Conservation (phyloP, 2,888 invertebrate species). For the Lacanobia wlatinum region DNA sequence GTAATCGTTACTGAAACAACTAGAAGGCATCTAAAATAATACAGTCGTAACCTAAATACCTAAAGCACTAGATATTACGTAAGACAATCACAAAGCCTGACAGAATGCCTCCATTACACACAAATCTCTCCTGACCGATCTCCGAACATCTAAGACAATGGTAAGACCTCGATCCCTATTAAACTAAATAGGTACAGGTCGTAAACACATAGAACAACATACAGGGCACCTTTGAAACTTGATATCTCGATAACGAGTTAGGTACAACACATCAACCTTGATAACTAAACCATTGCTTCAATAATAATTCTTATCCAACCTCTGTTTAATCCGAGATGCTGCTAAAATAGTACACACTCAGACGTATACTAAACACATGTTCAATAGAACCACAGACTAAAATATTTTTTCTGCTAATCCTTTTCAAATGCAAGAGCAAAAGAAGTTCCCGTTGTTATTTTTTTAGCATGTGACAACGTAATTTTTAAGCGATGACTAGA, state of each 20-base stretch:
- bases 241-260: slow-evolving; percentile 46
- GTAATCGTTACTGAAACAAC: neutral
- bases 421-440: slow-evolving; percentile 42
- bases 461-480: slow-evolving; percentile 68
- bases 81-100: slow-evolving; percentile 39
- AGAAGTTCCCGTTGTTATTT: slow-evolving; percentile 51
- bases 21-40: slow-evolving; percentile 25
- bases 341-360: slow-evolving; percentile 60
- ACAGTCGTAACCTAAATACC: slow-evolving; percentile 16
- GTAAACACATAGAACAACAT: slow-evolving; percentile 38
- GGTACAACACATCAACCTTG: slow-evolving; percentile 42
- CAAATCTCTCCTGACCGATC: slow-evolving; percentile 52
- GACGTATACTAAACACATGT: slow-evolving; percentile 55
- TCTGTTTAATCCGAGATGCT: slow-evolving; percentile 46
- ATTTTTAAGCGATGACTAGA: slow-evolving; percentile 63
- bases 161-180: slow-evolving; percentile 44
- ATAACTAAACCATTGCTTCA: slow-evolving; percentile 37
- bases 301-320: slow-evolving; percentile 56
- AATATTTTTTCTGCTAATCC: slow-evolving; percentile 33
- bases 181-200: slow-evolving; percentile 47
- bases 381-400: slow-evolving; percentile 61
- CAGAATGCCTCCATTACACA: slow-evolving; percentile 45
- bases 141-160: slow-evolving; percentile 44
- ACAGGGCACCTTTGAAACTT: slow-evolving; percentile 32
- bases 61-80: slow-evolving; percentile 35